These are phyloP conservation scores for Lepilemur ruficaudatus DNA, from an alignment of 2,797 vertebrate genomes.

Conservation along the genomic window DNA sequence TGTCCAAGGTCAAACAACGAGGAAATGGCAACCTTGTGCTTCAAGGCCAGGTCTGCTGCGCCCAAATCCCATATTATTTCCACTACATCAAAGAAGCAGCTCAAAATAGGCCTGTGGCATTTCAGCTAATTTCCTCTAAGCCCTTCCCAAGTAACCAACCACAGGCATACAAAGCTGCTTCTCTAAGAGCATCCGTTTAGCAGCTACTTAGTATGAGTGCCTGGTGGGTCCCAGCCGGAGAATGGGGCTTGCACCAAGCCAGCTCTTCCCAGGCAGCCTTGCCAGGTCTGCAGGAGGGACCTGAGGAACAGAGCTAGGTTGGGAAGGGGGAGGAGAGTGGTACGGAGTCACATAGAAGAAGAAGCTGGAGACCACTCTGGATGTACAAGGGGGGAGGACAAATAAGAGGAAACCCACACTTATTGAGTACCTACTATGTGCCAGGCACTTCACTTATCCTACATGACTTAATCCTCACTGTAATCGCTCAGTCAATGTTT, in stretches of 20 bases:
- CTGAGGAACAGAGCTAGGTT: neutral
- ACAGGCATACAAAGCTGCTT: conserved; percentile 34
- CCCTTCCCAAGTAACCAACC: conserved; percentile 59
- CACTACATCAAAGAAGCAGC: conserved; percentile 69
- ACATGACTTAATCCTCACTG: neutral
- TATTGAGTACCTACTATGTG: neutral
- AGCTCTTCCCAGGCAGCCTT: neutral
- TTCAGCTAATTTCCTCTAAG: conserved; percentile 79
- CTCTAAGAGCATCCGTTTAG: conserved; percentile 41
- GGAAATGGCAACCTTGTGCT: conserved; percentile 42
- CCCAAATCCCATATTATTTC: conserved; percentile 70
- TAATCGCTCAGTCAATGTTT: neutral
- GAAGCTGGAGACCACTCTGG: neutral
- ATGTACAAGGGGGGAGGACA: neutral
- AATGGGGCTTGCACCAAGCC: neutral
- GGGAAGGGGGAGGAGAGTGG: neutral
- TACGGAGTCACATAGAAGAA: neutral
- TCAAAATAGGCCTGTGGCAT: conserved; percentile 78
- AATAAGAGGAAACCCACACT: neutral
- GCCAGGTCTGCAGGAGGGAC: neutral
- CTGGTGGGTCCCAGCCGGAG: neutral
- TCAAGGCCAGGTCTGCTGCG: conserved; percentile 39
- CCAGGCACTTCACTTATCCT: neutral
- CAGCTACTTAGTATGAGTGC: neutral
- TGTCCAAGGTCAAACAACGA: conserved; percentile 65